Base-by-base conservation (phyloP, 2,888 invertebrate species). In the Eupithecia pulchellata region DNA sequence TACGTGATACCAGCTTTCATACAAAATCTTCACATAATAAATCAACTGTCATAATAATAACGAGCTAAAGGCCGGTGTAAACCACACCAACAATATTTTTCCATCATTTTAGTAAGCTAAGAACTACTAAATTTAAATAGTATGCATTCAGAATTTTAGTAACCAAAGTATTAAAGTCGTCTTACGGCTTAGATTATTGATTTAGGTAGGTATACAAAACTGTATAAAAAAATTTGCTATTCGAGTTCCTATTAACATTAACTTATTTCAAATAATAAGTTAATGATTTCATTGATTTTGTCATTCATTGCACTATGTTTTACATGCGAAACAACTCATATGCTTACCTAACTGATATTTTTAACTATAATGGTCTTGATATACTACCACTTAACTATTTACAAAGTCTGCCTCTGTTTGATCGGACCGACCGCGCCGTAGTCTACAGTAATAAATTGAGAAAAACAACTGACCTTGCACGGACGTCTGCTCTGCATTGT, bases 31-130 rank as follows among this genome's bases (percentile, higher is more conserved):
- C 81, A 83, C 85, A 63, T 66, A 76, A 90, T 91, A 91, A 91
- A 91, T 91, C 90, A 91, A 83, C 79, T 84, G 88, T 86, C 86
- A 86, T 89, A 90, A 90, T 89, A 90, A 87, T 89, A 77, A 79
- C 73, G 77, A 80, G 84, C 84, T 87, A 85, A 87, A 87, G 85
- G 74, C 82, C 81, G 81, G 71, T 75, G 77, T 77, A 36, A 57
- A 71, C 79, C 11, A 36, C 4, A 67, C 20, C 5, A 47, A 9
- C 42, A 17, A 17, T 39, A n/a, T n/a, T n/a, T 32, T 32, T 5
- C 32, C 6, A 39, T 39, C 17, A 17, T 17, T 3, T 17, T 5
- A 39, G 3, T 36, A 14, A 14, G 8, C 14, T 11, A 36, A 36
- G 13, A 36, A 36, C 14, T 4, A 14, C 36, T 36, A 36, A 14